Base-by-base conservation (phyloP, 1,140 invertebrate species). In the Linepithema humile region DNA sequence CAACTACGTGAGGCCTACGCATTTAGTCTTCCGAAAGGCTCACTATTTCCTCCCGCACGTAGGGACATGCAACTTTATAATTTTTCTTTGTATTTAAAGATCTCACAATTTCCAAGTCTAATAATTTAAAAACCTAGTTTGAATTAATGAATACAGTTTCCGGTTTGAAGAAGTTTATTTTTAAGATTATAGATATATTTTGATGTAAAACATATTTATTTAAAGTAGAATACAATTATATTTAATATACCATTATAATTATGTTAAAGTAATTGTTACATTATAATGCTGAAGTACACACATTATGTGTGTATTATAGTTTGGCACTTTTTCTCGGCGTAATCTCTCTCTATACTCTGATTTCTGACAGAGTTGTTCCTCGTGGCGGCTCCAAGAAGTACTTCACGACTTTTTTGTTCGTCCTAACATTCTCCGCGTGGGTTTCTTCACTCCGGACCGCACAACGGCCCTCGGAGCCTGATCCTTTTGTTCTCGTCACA, bases 371-470 rank as follows among this genome's bases (percentile, higher is more conserved):
- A 53, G 23, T 43, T 70, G 48, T 80, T 45, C 38, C 7, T 48
- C 20, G 50, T 1, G 40, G n/a, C 26, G 17, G n/a, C 59, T 32
- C 43, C 40, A 12, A 20, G 29, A 53, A 59, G 23, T 26, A 45
- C 57, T 20, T 84, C 0, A 45, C 45, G 12, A 67, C 23, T 53
- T 87, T 85, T 82, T 75, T 67, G 26, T 26, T 57, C 7, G 12
- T 78, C 59, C 43, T 17, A 35, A 59, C 53, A 23, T 45, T 88
- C 74, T 65, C 65, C 67, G 80, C 87, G 87, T 88, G 85, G 88
- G 85, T 85, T 75, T 45, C 57, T 48, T 70, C 72, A 65, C 50
- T 69, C 26, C 74, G 78, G 45, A 17, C 82, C 82, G 57, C 87
- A 89, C 57, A 89, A 82, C 57, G 82, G 50, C 29, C 80, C 23